Percentiles rank a stretch among this genome's conserved stretches.
Evolutionary conservation across 2,797 vertebrate genomes (phyloP).

Genomic region (Astyanax mexicanus): DNA sequence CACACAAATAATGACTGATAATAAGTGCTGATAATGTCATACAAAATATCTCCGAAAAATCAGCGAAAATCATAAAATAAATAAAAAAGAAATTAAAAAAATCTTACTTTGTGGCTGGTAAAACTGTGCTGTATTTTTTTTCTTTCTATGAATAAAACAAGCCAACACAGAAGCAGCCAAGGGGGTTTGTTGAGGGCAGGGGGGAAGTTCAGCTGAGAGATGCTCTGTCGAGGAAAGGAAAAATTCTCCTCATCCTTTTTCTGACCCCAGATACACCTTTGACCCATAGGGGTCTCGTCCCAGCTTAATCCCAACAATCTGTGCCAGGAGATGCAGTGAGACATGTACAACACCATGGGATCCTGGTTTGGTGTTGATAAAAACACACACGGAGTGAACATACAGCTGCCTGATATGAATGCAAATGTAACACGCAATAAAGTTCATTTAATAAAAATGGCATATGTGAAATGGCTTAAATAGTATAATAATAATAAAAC

Average conservation of each 20-base stretch:
- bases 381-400: background rate
- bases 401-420: no score
- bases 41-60: no score
- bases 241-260: background rate
- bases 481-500: no score
- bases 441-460: no score
- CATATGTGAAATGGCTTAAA: no score
- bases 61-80: no score
- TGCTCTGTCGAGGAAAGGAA: background rate
- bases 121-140: background rate
- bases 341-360: background rate
- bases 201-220: background rate
- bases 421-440: no score
- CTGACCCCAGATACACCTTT: conserved; percentile 25
- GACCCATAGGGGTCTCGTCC: background rate
- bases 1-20: no score
- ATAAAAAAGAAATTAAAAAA: no score
- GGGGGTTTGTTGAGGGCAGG: background rate
- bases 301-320: background rate
- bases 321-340: conserved; percentile 3
- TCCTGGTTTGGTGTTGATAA: background rate
- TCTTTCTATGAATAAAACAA: background rate
- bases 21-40: no score
- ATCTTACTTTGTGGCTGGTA: background rate
- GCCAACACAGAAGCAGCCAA: background rate